Base-by-base conservation (phyloP, 2,113 vertebrate species). In the Meleagris gallopavo region DNA sequence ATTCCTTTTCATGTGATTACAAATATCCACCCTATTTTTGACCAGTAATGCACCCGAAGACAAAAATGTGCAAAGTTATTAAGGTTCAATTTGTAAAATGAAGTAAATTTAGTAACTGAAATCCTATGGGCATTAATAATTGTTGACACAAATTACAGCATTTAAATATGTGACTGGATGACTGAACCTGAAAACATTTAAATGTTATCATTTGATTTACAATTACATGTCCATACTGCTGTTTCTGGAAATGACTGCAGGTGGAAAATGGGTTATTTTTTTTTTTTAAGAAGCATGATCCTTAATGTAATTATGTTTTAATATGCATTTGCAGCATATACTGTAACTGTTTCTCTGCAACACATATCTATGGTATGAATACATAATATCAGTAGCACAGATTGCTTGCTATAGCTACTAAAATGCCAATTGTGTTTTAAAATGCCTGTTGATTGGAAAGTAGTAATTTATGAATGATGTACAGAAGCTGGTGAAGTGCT, bases 361-460 rank as follows among this genome's bases (percentile, higher is more conserved):
- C 74, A 87, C 14, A 48, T 89, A 48, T 70, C 54, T 96, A 73
- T 90, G 91, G 84, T 92, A 60, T 89, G 96, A 93, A 89, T 95
- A 73, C 48, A 82, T 92, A 90, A 95, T 67, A 89, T 57, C 43
- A 11, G 14, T 50, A 79, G 43, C 58, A 83, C 58, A 90, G 86
- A 85, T 69, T 92, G 66, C 48, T 38, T 86, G 69, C 46, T 89
- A 54, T 65, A 75, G 6, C 30, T 93, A n/a, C 30, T 62, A 87
- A 83, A 89, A 96, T 84, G 82, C 25, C 62, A 95, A 87, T n/a
- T 89, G 30, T 76, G 45, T 45, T 81, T 94, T 86, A 82, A 92
- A 93, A 93, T 32, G 58, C 7, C n/a, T 82, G 76, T 89, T 92
- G 83, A 92, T 76, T 87, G 48, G 70, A 89, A 94, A 84, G 83